Conservation (phyloP, 2,888 invertebrate genomes). For the Cynaeus angustus region DNA sequence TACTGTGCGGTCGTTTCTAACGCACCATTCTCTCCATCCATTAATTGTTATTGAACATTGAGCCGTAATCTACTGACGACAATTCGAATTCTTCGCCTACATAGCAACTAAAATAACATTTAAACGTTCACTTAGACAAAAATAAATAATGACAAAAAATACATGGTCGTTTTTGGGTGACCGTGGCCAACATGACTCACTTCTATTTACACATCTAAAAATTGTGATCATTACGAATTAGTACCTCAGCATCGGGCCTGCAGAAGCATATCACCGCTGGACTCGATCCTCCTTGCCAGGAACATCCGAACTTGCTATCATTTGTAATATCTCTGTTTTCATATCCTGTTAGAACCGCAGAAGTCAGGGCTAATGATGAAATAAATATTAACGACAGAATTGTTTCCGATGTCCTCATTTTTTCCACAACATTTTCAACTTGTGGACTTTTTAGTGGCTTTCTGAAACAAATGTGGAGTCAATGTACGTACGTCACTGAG, state of each 20-base stretch:
- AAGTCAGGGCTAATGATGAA: constrained; percentile 24
- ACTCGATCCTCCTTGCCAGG: constrained; percentile 65
- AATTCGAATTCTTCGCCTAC: constrained; percentile 10
- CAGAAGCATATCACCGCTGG: constrained; percentile 64
- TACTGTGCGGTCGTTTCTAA: background rate
- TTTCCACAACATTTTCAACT: constrained; percentile 39
- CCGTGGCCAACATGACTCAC: constrained; percentile 37
- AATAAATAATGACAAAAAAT: constrained; percentile 37
- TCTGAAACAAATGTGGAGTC: constrained; percentile 28
- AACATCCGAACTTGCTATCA: constrained; percentile 64
- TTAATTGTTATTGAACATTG: constrained; percentile 14
- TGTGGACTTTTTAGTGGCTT: constrained; percentile 1
- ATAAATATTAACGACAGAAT: constrained; percentile 44
- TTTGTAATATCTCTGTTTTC: constrained; percentile 61
- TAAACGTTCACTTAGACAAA: constrained; percentile 19
- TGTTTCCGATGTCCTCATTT: constrained; percentile 43
- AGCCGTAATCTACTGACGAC: constrained; percentile 14
- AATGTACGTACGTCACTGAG: background rate
- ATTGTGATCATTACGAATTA: background rate
- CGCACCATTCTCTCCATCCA: background rate
- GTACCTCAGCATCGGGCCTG: constrained; percentile 63
- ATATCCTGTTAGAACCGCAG: constrained; percentile 53
- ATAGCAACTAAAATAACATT: constrained; percentile 25
- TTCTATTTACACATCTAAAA: constrained; percentile 7
- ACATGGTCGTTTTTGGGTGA: constrained; percentile 24